These are phyloP conservation scores for Xenopus laevis DNA, from an alignment of 2,113 vertebrate genomes.

Conservation along the genomic window DNA sequence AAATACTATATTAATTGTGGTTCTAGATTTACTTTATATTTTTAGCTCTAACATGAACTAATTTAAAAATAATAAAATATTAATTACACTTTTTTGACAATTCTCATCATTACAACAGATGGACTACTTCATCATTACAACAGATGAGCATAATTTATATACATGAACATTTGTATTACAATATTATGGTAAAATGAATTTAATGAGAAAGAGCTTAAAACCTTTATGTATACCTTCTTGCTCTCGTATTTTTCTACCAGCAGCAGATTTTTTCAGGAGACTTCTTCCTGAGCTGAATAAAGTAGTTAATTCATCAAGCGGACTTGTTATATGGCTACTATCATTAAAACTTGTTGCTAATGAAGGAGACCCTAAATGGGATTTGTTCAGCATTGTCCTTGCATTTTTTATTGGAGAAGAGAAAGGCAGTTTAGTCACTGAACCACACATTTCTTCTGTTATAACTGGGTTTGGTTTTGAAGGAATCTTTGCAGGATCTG, in stretches of 20 bases:
- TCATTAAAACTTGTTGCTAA: conserved; percentile 80
- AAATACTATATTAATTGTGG: no score
- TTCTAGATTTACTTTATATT: no score
- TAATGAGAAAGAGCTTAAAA: no score
- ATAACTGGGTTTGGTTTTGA: conserved; percentile 64
- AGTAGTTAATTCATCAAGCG: conserved; percentile 89
- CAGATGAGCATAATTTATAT: no score
- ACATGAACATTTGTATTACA: no score
- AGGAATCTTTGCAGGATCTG: conserved; percentile 65
- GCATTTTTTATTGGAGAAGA: conserved; percentile 76
- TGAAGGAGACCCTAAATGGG: conserved; percentile 73
- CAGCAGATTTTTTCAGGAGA: conserved; percentile 82
- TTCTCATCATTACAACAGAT: no score
- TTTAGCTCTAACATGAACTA: no score
- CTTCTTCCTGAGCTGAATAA: conserved; percentile 89
- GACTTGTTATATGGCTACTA: conserved; percentile 80
- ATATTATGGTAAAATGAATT: no score
- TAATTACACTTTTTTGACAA: no score
- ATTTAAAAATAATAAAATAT: no score
- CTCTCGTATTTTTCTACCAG: conserved; percentile 84
- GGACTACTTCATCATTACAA: no score
- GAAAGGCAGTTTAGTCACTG: conserved; percentile 57
- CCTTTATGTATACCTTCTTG: conserved; percentile 64
- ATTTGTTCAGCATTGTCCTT: conserved; percentile 71
- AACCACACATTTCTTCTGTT: conserved; percentile 62